Evolutionary conservation across 2,888 invertebrate species (phyloP).

Genomic region (Dasysyrphus tricinctus): DNA sequence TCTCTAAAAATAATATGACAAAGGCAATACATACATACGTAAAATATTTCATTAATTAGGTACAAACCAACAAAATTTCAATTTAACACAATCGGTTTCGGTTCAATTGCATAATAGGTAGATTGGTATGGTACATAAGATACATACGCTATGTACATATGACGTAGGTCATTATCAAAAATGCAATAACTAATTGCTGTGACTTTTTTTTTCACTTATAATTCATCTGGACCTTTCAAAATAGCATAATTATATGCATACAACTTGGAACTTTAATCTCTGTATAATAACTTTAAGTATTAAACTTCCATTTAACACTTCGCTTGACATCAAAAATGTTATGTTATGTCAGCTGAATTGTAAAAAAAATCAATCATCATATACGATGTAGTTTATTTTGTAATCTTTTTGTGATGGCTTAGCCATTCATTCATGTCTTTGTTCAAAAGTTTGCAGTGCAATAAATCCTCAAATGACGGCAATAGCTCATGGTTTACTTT

Average conservation of each 20-base stretch:
- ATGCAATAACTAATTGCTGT: too few species aligned
- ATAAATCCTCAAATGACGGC: slow-evolving; percentile 42
- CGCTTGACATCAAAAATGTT: background rate
- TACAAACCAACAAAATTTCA: too few species aligned
- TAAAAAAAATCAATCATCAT: slow-evolving; percentile 52
- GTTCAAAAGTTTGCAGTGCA: slow-evolving; percentile 13
- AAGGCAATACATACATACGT: too few species aligned
- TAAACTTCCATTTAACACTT: background rate
- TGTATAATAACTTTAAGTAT: background rate
- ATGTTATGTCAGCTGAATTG: background rate
- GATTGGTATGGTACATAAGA: too few species aligned
- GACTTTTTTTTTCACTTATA: too few species aligned
- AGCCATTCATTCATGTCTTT: background rate
- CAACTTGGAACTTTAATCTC: background rate
- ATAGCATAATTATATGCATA: background rate
- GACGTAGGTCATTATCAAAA: too few species aligned
- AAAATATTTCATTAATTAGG: too few species aligned
- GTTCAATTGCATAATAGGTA: too few species aligned
- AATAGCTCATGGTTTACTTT: background rate
- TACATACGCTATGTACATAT: too few species aligned
- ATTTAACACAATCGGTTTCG: too few species aligned
- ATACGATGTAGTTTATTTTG: slow-evolving; percentile 3
- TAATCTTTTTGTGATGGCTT: slow-evolving; percentile 19
- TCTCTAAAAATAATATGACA: too few species aligned
- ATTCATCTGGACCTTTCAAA: background rate